Percentiles rank a stretch among this genome's conserved stretches.
Conservation (phyloP, 2,797 vertebrate genomes). For the Bufotes viridis region DNA sequence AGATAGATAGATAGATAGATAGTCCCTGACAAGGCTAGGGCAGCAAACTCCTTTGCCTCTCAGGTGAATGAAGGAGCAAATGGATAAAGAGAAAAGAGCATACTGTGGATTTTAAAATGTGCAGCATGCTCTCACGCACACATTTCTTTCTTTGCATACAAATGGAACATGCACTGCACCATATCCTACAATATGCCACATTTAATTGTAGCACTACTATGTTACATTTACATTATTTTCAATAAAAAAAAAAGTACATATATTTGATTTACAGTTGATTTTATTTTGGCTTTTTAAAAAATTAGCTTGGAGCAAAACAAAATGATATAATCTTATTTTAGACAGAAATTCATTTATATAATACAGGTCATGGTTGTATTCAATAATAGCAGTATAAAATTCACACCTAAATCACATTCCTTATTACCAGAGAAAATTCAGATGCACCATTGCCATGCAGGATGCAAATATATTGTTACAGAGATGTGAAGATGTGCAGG, state of each 20-base stretch:
- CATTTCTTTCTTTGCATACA: background rate
- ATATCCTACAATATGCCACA: background rate
- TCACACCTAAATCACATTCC: background rate
- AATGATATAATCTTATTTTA: background rate
- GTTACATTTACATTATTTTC: background rate
- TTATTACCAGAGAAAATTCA: background rate
- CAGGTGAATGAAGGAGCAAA: no score
- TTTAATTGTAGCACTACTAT: background rate
- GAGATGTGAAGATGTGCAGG: no score
- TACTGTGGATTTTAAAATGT: background rate
- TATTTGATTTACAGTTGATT: background rate
- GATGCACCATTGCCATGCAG: background rate
- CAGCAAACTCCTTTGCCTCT: no score
- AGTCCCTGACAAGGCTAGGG: no score
- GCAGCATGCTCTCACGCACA: background rate
- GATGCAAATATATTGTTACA: background rate
- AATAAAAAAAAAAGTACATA: background rate
- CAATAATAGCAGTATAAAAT: background rate
- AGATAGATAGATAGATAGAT: no score
- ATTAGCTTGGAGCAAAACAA: background rate
- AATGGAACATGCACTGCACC: background rate
- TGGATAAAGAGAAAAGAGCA: no score
- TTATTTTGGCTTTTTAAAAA: background rate
- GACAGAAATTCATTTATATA: background rate
- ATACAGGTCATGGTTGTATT: background rate